Conservation (phyloP, 2,113 vertebrate genomes). For the Cavia aperea region DNA sequence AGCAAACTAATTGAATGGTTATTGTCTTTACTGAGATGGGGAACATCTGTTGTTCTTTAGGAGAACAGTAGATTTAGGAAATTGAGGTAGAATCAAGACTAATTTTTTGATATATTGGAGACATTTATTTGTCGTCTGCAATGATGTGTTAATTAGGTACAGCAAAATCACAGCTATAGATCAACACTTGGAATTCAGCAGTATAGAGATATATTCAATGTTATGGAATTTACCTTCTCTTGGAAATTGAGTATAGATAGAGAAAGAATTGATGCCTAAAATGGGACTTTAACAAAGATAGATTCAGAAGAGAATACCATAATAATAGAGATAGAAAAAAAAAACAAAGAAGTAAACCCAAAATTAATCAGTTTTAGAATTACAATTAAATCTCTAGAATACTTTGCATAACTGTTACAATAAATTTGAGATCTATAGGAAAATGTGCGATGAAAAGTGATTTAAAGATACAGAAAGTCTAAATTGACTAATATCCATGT, state of each 20-base stretch:
- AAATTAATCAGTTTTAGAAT: not conserved
- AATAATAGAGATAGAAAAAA: not conserved
- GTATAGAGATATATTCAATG: not conserved
- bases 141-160: not conserved
- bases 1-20: not conserved
- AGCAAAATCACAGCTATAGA: not conserved
- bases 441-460: not conserved
- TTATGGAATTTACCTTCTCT: not conserved
- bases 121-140: constrained; percentile 1
- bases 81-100: not conserved
- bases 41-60: not conserved
- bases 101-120: not conserved
- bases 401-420: not conserved
- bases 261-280: not conserved
- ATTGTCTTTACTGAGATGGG: not conserved
- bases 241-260: not conserved
- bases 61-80: not conserved
- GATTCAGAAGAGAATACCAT: not conserved
- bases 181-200: not conserved
- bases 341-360: not conserved
- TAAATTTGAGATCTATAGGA: not conserved
- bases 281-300: not conserved
- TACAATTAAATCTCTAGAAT: not conserved
- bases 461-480: not conserved
- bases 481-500: not conserved